Base-by-base conservation (phyloP, 2,888 invertebrate genomes). In the Polylopha cassiicola region DNA sequence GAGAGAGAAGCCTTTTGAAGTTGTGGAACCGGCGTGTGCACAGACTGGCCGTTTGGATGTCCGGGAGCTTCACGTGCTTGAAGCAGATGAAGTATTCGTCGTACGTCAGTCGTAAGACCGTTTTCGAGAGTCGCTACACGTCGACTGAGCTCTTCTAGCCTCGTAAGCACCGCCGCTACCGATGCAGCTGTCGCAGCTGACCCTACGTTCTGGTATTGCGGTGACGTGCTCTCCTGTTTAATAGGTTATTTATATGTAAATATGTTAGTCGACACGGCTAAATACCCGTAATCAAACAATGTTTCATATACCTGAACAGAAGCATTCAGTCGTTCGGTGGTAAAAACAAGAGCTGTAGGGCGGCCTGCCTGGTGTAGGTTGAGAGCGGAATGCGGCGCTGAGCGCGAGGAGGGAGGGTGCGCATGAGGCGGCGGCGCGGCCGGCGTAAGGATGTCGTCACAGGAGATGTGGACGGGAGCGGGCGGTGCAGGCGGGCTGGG, bases 61-160 rank as follows among this genome's bases (percentile, higher is more conserved):
- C 54, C 32, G 9, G 53, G 43, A 8, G 41, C 21, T 0, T 81
- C 80, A 8, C 80, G 73, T 8, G 88, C 82, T 59, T 90, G 89
- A 41, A 92, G 75, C 49, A 92, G 71, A 33, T 87, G 87, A 58
- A 94, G 78, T 46, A 95, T 94, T 48, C 90, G 86, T 50, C 91
- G 89, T 51, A 95, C 90, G 65, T 95, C 94, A 4, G 89, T 81
- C 11, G 91, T 90, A 58, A 95, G 88, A 18, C 91, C 90, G 46
- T 88, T 88, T 68, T 95, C 94, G 57, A 95, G 77, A 31, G 89
- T 87, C 28, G 90, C 89, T 50, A 95, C 88, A 51, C 89, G 89
- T 61, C 89, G 87, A 58, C 89, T 87, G 45, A 93, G 76, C 58
- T 90, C 89, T 56, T 93, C 92, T 64, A 93, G 86, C 58, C 91